phyloP scores from a whole-genome alignment of 1,140 invertebrate species.

The Nephotettix cincticeps region DNA sequence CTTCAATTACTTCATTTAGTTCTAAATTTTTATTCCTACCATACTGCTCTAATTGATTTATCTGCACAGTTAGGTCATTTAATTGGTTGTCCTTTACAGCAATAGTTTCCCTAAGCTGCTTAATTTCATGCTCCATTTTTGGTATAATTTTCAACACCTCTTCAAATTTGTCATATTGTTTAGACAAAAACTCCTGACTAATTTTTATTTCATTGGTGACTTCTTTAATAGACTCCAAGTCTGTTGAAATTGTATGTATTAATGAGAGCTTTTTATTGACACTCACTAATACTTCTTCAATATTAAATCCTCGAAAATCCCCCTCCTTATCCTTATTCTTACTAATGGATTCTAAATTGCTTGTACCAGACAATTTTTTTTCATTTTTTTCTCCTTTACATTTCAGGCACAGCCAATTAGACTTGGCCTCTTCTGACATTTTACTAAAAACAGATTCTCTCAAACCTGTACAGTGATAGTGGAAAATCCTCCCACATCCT shows the following conservation, averaged over 20 bases:
- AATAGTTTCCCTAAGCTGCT: not conserved
- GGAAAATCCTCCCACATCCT: not conserved
- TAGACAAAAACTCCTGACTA: not conserved
- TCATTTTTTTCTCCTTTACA: not conserved
- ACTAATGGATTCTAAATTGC: not conserved
- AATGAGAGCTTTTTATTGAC: not conserved
- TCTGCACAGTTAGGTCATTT: not conserved
- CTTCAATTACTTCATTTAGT: not conserved
- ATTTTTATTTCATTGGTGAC: not conserved
- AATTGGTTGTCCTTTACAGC: not conserved
- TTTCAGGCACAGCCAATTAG: not conserved
- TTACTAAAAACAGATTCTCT: conserved; percentile 2
- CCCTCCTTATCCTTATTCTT: not conserved
- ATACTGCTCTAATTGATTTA: not conserved
- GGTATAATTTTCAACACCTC: not conserved
- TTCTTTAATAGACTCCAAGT: not conserved
- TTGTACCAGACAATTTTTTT: not conserved
- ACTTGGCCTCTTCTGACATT: not conserved
- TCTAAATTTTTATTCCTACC: not conserved
- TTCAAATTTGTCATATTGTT: not conserved
- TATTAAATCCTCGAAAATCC: not conserved
- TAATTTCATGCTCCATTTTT: not conserved
- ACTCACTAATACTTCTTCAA: not conserved
- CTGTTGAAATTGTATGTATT: not conserved
- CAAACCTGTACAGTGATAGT: not conserved